These are phyloP conservation scores for Trisateles emortualis DNA, from an alignment of 2,888 invertebrate species.

Conservation along the genomic window DNA sequence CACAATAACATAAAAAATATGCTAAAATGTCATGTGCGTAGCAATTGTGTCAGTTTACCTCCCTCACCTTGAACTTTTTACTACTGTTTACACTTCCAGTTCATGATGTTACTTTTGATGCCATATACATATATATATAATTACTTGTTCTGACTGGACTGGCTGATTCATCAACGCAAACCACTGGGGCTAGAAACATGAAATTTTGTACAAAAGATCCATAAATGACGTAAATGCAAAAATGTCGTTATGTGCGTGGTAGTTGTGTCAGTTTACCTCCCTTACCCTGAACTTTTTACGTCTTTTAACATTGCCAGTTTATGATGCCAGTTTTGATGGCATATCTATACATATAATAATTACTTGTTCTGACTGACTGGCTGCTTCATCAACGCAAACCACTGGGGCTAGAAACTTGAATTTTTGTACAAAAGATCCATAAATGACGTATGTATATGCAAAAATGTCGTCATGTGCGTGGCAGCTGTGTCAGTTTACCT, in stretches of 20 bases:
- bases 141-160: too few relatives aligned
- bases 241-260: constrained; percentile 5
- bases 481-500: constrained; percentile 16
- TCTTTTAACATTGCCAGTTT: constrained; percentile 18
- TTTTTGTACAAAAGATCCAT: too few relatives aligned
- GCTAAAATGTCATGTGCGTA: constrained; percentile 6
- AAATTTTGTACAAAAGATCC: too few relatives aligned
- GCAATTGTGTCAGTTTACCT: constrained; percentile 16
- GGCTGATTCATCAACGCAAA: too few relatives aligned
- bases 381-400: too few relatives aligned
- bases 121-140: too few relatives aligned
- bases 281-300: constrained; percentile 37
- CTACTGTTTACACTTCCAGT: constrained; percentile 19
- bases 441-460: too few relatives aligned
- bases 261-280: constrained; percentile 15
- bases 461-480: constrained; percentile 7
- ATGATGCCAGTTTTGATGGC: constrained; percentile 16
- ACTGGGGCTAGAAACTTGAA: too few relatives aligned
- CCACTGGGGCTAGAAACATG: too few relatives aligned
- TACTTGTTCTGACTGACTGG: too few relatives aligned
- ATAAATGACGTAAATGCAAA: too few relatives aligned
- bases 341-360: too few relatives aligned
- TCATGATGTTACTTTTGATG: constrained; percentile 15
- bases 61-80: constrained; percentile 37
- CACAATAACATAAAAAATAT: constrained; percentile 9